phyloP scores from a whole-genome alignment of 2,797 vertebrate genomes.

The Podargus strigoides region DNA sequence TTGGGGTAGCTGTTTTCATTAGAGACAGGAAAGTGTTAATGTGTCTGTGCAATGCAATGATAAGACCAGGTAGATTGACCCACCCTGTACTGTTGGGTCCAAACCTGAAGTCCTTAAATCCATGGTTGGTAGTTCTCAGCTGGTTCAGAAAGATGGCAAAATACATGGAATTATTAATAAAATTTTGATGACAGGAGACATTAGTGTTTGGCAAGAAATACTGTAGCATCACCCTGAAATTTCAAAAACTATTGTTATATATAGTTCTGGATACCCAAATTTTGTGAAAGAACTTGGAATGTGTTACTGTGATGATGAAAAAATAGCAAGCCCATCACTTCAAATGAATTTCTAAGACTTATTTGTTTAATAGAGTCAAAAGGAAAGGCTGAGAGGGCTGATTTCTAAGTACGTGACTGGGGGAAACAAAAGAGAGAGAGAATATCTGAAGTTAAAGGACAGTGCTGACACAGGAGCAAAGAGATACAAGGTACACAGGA shows the following conservation, averaged over 20 bases:
- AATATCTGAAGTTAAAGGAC: background rate
- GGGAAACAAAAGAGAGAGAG: background rate
- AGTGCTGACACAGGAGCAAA: background rate
- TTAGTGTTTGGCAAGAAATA: background rate
- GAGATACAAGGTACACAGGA: background rate
- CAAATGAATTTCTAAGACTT: background rate
- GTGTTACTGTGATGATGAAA: background rate
- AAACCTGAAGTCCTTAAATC: background rate
- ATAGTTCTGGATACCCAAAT: background rate
- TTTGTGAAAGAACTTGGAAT: background rate
- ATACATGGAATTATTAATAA: background rate
- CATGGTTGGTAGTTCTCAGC: background rate
- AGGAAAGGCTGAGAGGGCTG: background rate
- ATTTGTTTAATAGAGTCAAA: background rate
- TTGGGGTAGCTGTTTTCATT: background rate
- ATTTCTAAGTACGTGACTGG: background rate
- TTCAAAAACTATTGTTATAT: background rate
- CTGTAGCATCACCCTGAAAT: background rate
- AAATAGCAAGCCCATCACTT: background rate
- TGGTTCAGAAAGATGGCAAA: background rate
- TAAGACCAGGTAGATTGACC: background rate
- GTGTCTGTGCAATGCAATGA: background rate
- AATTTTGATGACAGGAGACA: background rate
- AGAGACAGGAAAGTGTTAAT: background rate
- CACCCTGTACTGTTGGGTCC: background rate